Conservation (phyloP, 1,140 invertebrate species). For the Ephestia elutella region DNA sequence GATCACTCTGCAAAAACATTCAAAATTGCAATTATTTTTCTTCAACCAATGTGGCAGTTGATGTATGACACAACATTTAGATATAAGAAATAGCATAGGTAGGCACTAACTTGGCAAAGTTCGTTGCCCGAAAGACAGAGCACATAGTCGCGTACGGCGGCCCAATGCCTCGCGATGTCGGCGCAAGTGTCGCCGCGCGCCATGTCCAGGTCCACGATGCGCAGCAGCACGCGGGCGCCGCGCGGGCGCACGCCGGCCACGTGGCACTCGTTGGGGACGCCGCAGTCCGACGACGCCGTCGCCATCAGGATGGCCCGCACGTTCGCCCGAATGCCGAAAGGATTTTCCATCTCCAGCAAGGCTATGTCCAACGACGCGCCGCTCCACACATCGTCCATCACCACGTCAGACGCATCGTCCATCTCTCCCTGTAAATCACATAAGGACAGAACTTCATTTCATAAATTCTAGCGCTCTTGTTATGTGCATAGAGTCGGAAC, state of each 20-base stretch:
- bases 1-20: slow-evolving; percentile 29
- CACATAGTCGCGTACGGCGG: slow-evolving; percentile 18
- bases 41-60: too few relatives aligned
- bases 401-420: slow-evolving; percentile 3
- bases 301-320: slow-evolving; percentile 43
- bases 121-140: slow-evolving; percentile 30
- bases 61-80: too few relatives aligned
- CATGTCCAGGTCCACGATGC: slow-evolving; percentile 7
- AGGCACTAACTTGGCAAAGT: slow-evolving; percentile 26
- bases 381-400: slow-evolving; percentile 16
- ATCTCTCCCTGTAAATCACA: not conserved
- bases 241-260: slow-evolving; percentile 23
- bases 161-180: slow-evolving; percentile 22
- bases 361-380: slow-evolving; percentile 29
- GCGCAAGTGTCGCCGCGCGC: slow-evolving; percentile 10
- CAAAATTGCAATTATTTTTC: too few relatives aligned
- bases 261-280: slow-evolving; percentile 25
- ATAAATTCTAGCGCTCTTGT: too few relatives aligned
- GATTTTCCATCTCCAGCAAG: slow-evolving; percentile 41
- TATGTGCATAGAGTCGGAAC: too few relatives aligned
- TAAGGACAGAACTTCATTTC: not conserved
- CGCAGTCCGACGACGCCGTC: slow-evolving; percentile 25
- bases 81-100: not conserved
- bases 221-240: slow-evolving; percentile 10
- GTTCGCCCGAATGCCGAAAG: slow-evolving; percentile 31